Evolutionary conservation across 2,113 vertebrate species (phyloP).

Genomic region (Centrocercus urophasianus): DNA sequence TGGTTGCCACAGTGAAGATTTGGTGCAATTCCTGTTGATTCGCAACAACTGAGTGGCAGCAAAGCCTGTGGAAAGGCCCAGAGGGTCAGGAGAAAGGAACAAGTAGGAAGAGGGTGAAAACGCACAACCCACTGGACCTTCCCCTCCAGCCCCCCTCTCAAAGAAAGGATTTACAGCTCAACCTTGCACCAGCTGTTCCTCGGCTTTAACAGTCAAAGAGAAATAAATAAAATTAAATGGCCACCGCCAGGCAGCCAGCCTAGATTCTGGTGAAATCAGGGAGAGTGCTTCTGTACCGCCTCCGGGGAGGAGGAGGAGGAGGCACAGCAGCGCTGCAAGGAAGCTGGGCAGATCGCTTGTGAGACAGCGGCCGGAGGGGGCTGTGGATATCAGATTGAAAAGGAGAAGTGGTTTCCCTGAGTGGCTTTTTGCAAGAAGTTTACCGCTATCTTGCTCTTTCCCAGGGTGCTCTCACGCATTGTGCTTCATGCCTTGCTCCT

Average conservation of each 20-base stretch:
- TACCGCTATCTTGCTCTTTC: neutral
- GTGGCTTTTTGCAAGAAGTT: neutral
- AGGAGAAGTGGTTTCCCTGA: conserved; percentile 36
- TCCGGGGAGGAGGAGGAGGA: conserved; percentile 40
- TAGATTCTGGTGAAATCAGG: conserved; percentile 60
- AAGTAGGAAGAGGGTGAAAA: conserved; percentile 59
- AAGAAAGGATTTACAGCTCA: conserved; percentile 81
- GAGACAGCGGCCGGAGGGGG: neutral
- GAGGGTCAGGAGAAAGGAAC: conserved; percentile 31
- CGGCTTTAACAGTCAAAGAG: conserved; percentile 70
- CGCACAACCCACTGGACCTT: neutral
- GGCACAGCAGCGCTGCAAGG: neutral
- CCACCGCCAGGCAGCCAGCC: conserved; percentile 33
- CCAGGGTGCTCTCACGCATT: neutral
- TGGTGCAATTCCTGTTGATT: neutral
- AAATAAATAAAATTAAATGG: conserved; percentile 77
- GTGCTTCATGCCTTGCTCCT: neutral
- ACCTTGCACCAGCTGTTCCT: conserved; percentile 74
- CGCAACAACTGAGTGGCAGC: neutral
- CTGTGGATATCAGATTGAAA: conserved; percentile 4
- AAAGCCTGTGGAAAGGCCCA: neutral
- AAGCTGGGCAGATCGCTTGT: neutral
- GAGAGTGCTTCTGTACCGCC: conserved; percentile 28
- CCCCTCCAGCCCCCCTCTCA: conserved; percentile 53
- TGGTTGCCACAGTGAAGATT: neutral